Evolutionary conservation across 2,113 vertebrate genomes (phyloP).

Genomic region (Hemibagrus wyckioides): DNA sequence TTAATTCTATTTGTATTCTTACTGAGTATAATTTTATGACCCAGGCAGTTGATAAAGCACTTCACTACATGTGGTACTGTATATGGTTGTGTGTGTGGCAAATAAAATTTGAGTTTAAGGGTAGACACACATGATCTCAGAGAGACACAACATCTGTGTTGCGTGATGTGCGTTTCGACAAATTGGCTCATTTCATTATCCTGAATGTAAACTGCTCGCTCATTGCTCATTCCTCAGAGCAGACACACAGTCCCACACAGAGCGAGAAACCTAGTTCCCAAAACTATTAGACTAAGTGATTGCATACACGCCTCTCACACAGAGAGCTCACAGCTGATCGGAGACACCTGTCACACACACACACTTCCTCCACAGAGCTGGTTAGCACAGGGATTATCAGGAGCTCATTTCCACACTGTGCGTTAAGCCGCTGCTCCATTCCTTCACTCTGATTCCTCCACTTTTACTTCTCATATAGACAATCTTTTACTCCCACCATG

Average conservation of each 20-base stretch:
- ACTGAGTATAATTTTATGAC: too few relatives aligned
- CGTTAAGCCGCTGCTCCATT: slow-evolving; percentile 32
- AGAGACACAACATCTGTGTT: background rate
- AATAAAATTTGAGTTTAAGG: background rate
- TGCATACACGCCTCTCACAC: slow-evolving; percentile 41
- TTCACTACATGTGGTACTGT: too few relatives aligned
- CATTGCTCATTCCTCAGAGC: background rate
- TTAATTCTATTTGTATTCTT: too few relatives aligned
- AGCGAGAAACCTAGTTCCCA: slow-evolving; percentile 9
- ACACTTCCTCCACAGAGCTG: slow-evolving; percentile 34
- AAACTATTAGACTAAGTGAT: slow-evolving; percentile 25
- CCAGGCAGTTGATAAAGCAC: too few relatives aligned
- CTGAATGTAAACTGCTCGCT: background rate
- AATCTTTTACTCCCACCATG: background rate
- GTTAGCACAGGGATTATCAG: slow-evolving; percentile 32
- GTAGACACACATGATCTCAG: background rate
- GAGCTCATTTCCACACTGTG: background rate
- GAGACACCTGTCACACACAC: slow-evolving; percentile 50
- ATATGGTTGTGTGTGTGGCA: too few relatives aligned
- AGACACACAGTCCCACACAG: background rate
- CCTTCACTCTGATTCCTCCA: slow-evolving; percentile 19
- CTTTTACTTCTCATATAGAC: background rate
- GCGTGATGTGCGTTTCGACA: background rate
- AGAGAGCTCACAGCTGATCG: slow-evolving; percentile 48
- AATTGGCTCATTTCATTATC: background rate